phyloP scores from a whole-genome alignment of 1,140 invertebrate genomes.

The Cardiocondyla obscurior region DNA sequence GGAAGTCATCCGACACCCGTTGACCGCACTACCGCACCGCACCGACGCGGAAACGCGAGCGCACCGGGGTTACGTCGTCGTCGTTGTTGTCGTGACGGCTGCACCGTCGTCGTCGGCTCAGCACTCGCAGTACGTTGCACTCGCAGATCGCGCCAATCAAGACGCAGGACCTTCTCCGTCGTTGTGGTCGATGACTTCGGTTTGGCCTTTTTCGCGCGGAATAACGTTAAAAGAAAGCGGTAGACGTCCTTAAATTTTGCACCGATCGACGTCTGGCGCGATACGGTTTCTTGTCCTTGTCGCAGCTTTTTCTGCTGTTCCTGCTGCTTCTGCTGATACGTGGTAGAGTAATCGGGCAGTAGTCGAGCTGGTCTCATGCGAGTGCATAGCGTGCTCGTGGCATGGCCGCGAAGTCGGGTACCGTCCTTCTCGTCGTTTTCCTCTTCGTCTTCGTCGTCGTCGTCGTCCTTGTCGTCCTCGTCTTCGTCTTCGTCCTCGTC shows the following conservation, averaged over 20 bases:
- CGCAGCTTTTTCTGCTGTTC: not conserved
- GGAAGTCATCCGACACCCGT: slow-evolving; percentile 81
- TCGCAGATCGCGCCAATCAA: slow-evolving; percentile 22
- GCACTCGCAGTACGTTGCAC: slow-evolving; percentile 32
- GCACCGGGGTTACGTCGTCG: slow-evolving; percentile 52
- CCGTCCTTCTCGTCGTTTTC: not conserved
- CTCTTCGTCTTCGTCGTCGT: slow-evolving; percentile 15
- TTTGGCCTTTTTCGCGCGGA: not conserved
- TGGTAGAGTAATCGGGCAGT: not conserved
- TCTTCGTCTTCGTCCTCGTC: slow-evolving; percentile 65
- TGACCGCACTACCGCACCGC: slow-evolving; percentile 65
- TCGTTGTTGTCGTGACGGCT: not conserved
- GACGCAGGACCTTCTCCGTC: slow-evolving; percentile 18
- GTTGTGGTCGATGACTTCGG: slow-evolving; percentile 46
- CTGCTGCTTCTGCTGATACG: not conserved
- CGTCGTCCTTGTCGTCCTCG: slow-evolving; percentile 39
- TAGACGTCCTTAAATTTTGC: not conserved
- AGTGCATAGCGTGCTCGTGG: slow-evolving; percentile 17
- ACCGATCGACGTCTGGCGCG: not conserved
- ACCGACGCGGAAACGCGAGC: slow-evolving; percentile 51
- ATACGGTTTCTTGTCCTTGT: not conserved
- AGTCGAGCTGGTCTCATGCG: slow-evolving; percentile 48
- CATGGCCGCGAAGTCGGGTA: slow-evolving; percentile 34
- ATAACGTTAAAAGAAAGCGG: not conserved
- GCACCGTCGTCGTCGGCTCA: slow-evolving; percentile 7